Percentiles rank a stretch among this genome's conserved stretches.
These are phyloP conservation scores for Xanthorhoe spadicearia DNA, from an alignment of 2,888 invertebrate genomes.

Conservation along the genomic window DNA sequence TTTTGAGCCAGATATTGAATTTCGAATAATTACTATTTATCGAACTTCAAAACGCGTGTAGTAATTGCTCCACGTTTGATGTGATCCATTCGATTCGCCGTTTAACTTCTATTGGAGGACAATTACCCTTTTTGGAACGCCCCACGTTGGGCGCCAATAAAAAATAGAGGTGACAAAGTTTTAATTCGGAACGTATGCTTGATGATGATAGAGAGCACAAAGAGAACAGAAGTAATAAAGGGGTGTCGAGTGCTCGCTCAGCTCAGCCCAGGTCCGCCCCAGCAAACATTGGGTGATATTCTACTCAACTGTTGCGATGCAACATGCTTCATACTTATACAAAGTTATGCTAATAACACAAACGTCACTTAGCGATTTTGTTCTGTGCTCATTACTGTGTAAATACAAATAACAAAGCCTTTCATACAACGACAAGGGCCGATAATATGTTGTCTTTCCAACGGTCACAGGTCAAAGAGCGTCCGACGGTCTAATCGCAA, in stretches of 20 bases:
- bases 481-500: conserved; percentile 70
- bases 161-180: conserved; percentile 65
- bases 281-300: conserved; percentile 40
- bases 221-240: conserved; percentile 79
- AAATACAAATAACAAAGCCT: conserved; percentile 7
- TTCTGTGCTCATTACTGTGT: background rate
- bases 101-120: conserved; percentile 34
- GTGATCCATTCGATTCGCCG: conserved; percentile 24
- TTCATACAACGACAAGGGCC: conserved; percentile 20
- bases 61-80: conserved; percentile 26
- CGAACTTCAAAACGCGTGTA: conserved; percentile 21
- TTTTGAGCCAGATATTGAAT: background rate
- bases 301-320: conserved; percentile 8
- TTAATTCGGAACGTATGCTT: conserved; percentile 76
- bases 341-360: conserved; percentile 14
- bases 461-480: conserved; percentile 64
- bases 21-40: conserved; percentile 24
- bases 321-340: conserved; percentile 31
- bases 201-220: conserved; percentile 72
- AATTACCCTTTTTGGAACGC: conserved; percentile 43
- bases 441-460: conserved; percentile 55
- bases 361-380: background rate
- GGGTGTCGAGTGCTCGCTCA: conserved; percentile 72
- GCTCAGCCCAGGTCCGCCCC: conserved; percentile 27
- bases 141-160: conserved; percentile 67